A percentile compares a stretch with the other conserved stretches of the same genome.
Conservation (phyloP, 2,113 vertebrate genomes). For the Otis tarda region DNA sequence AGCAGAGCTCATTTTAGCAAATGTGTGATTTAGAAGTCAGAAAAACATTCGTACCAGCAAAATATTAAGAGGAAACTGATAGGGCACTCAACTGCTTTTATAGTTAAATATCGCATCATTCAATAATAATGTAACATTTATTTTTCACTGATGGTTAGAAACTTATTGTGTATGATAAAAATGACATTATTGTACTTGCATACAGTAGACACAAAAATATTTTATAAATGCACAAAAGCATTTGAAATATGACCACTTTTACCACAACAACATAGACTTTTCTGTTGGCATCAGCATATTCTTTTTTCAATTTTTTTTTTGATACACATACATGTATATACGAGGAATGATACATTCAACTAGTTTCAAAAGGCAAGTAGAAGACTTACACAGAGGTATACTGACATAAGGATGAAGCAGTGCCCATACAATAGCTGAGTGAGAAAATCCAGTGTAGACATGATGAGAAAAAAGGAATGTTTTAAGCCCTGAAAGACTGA, state of each 20-base stretch:
- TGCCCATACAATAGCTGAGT: constrained; percentile 34
- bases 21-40: constrained; percentile 82
- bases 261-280: neutral
- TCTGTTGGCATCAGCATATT: neutral
- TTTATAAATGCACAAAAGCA: neutral
- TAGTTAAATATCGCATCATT: constrained; percentile 75
- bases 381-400: constrained; percentile 34
- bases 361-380: constrained; percentile 35
- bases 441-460: constrained; percentile 2
- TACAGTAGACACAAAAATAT: neutral
- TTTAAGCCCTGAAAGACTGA: constrained; percentile 14
- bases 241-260: neutral
- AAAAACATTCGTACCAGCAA: constrained; percentile 78
- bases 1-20: constrained; percentile 82
- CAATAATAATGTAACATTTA: constrained; percentile 71
- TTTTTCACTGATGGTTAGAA: constrained; percentile 60
- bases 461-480: neutral
- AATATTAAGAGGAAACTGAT: constrained; percentile 78
- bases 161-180: constrained; percentile 24
- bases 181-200: neutral
- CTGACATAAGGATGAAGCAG: constrained; percentile 5
- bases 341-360: neutral
- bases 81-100: constrained; percentile 76
- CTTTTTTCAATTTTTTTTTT: neutral
- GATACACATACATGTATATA: neutral